Conservation (phyloP, 2,113 vertebrate species). For the Nyctibius bracteatus region DNA sequence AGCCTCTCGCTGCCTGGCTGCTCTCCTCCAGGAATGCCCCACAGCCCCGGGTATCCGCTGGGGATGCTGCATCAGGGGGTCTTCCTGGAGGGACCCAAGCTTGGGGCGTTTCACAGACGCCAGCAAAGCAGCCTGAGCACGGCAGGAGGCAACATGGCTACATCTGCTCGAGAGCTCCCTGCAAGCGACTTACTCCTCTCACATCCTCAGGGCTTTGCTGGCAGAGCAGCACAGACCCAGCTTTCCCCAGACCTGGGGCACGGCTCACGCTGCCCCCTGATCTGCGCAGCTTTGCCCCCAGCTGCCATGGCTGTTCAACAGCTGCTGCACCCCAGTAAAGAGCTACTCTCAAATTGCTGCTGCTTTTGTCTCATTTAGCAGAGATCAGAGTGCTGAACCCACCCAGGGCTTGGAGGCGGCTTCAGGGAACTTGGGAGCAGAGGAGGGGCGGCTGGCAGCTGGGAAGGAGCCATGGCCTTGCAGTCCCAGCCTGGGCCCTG, state of each 20-base stretch:
- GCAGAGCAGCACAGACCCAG: background rate
- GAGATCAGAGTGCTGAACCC: background rate
- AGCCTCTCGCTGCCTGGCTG: background rate
- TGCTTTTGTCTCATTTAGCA: background rate
- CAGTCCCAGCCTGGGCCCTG: background rate
- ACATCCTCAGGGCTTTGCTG: background rate
- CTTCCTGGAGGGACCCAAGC: rapidly evolving
- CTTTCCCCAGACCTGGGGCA: rapidly evolving
- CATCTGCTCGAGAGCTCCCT: background rate
- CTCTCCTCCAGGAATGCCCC: background rate
- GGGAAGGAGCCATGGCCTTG: rapidly evolving
- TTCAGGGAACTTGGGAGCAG: background rate
- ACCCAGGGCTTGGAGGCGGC: rapidly evolving
- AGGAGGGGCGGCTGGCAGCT: background rate
- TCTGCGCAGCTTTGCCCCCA: rapidly evolving
- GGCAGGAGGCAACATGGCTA: background rate
- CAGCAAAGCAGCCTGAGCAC: background rate
- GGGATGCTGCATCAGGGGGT: background rate
- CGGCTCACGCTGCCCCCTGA: rapidly evolving
- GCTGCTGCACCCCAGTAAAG: background rate
- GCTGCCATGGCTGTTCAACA: background rate
- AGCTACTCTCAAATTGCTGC: background rate
- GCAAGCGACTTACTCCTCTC: rapidly evolving
- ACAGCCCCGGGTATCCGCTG: background rate
- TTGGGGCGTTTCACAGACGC: rapidly evolving